phyloP scores from a whole-genome alignment of 2,888 invertebrate species.

The Frankliniella fusca region DNA sequence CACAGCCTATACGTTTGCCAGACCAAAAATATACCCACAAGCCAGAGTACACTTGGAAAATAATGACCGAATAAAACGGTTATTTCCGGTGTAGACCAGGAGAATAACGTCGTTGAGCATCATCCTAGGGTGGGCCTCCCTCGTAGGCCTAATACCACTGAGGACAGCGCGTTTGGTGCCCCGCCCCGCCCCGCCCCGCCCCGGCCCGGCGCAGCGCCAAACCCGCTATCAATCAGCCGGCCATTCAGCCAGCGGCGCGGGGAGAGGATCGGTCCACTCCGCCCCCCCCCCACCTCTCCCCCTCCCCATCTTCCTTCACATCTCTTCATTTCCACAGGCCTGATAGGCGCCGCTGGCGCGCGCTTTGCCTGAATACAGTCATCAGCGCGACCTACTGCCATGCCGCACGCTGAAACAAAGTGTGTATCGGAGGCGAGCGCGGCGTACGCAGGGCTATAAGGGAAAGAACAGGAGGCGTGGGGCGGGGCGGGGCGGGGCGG shows the following conservation, averaged over 20 bases:
- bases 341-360: too few relatives aligned
- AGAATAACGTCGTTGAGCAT: neutral
- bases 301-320: neutral
- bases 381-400: too few relatives aligned
- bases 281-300: neutral
- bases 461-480: too few relatives aligned
- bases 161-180: constrained; percentile 11
- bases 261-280: neutral
- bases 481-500: neutral
- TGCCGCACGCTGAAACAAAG: too few relatives aligned
- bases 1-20: too few relatives aligned
- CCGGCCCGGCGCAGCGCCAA: neutral
- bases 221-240: constrained; percentile 8
- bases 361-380: too few relatives aligned
- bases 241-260: constrained; percentile 2
- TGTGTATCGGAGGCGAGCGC: too few relatives aligned
- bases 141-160: constrained; percentile 10
- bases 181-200: neutral
- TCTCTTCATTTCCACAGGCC: too few relatives aligned
- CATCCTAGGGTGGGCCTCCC: neutral
- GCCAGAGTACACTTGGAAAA: too few relatives aligned
- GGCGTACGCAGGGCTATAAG: too few relatives aligned
- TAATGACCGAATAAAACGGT: too few relatives aligned
- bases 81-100: neutral
- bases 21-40: too few relatives aligned